Conservation (phyloP, 2,888 invertebrate species). For the Ormyrus rosae region DNA sequence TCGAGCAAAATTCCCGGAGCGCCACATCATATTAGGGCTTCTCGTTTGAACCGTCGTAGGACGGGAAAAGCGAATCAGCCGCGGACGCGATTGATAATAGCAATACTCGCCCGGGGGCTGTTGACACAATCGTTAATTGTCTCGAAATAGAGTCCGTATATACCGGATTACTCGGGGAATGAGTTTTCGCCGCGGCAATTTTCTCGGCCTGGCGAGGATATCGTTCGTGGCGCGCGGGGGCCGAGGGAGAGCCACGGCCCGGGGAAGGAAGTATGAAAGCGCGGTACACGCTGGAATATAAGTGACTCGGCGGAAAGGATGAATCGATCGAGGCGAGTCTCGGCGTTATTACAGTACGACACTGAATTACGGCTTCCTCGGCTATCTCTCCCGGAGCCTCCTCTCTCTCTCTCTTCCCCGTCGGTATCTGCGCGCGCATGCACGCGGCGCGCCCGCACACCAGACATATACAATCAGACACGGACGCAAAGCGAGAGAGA, state of each 20-base stretch:
- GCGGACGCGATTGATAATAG: too few relatives aligned
- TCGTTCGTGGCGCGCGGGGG: too few relatives aligned
- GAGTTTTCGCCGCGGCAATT: background rate
- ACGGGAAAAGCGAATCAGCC: too few relatives aligned
- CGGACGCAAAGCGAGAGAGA: background rate
- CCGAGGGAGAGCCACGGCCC: too few relatives aligned
- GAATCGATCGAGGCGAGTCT: constrained; percentile 39
- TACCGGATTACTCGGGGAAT: background rate
- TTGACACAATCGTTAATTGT: too few relatives aligned
- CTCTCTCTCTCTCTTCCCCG: background rate
- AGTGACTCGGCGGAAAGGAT: constrained; percentile 12
- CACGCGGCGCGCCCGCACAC: constrained; percentile 19
- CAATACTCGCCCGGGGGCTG: too few relatives aligned
- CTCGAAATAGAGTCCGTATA: background rate
- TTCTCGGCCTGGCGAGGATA: too few relatives aligned
- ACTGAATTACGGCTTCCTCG: constrained; percentile 54
- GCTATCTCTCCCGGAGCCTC: constrained; percentile 3
- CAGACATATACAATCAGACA: background rate
- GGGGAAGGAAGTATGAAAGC: too few relatives aligned
- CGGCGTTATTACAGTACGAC: constrained; percentile 49
- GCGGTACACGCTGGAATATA: background rate
- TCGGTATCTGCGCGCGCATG: constrained; percentile 32
- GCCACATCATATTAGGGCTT: too few relatives aligned
- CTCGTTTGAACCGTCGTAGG: too few relatives aligned
- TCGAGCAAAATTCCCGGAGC: too few relatives aligned